phyloP scores from a whole-genome alignment of 2,888 invertebrate genomes.

The Mantis religiosa region DNA sequence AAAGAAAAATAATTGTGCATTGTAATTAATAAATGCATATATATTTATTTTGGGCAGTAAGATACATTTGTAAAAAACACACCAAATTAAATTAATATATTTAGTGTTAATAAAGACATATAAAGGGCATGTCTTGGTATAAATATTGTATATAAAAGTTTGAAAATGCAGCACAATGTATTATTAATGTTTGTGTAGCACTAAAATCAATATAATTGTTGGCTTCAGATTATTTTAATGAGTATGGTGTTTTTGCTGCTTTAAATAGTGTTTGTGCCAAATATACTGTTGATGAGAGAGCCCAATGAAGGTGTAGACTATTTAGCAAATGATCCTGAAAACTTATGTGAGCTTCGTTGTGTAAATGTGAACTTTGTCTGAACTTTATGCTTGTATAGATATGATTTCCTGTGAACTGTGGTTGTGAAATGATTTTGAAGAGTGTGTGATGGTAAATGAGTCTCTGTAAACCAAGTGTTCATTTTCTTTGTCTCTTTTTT shows the following conservation, averaged over 20 bases:
- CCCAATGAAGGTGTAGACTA: neutral
- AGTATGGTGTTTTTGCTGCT: neutral
- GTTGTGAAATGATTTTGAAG: constrained; percentile 6
- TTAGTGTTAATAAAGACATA: neutral
- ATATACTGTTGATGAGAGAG: neutral
- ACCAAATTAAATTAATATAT: neutral
- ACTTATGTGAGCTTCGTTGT: neutral
- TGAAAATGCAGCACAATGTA: constrained; percentile 1
- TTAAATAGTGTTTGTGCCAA: constrained; percentile 14
- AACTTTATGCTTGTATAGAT: neutral
- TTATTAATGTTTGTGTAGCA: neutral
- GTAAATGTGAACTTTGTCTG: neutral
- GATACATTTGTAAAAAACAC: neutral
- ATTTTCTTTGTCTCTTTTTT: neutral
- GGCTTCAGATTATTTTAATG: neutral
- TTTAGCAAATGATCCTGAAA: neutral
- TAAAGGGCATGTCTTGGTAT: neutral
- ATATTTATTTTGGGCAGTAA: neutral
- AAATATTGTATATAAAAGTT: constrained; percentile 4
- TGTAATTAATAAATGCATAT: neutral
- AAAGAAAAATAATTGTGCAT: neutral
- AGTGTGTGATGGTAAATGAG: neutral
- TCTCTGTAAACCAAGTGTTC: neutral
- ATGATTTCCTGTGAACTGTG: neutral
- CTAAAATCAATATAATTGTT: neutral